Conservation (phyloP, 35 echinoderm and acorn worm species). For the Acanthaster planci region DNA sequence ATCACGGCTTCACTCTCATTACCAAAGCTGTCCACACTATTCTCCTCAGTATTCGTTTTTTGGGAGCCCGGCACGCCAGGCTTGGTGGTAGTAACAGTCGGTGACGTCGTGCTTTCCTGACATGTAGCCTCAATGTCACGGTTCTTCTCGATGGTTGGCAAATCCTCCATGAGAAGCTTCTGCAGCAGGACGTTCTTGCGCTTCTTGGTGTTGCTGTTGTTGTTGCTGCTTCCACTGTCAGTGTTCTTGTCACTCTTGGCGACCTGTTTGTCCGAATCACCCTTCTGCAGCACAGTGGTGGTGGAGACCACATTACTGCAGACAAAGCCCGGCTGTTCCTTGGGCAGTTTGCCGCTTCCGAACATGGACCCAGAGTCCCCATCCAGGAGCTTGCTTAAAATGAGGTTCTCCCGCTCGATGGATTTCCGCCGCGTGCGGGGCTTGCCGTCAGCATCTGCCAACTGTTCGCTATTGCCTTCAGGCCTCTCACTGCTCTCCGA, state of each 20-base stretch:
- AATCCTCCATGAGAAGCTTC: conserved; percentile 81
- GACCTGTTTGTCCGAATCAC: conserved; percentile 41
- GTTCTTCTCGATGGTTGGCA: conserved; percentile 41
- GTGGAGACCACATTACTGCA: conserved; percentile 85
- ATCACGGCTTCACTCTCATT: conserved; percentile 62
- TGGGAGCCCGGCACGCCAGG: conserved; percentile 34
- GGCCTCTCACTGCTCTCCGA: not conserved
- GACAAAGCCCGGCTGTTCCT: conserved; percentile 86
- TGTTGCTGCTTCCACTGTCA: not conserved
- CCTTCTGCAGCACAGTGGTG: conserved; percentile 55
- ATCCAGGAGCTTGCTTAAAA: conserved; percentile 73
- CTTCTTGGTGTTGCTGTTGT: conserved; percentile 38
- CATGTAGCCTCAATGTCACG: conserved; percentile 40
- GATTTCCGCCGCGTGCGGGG: not conserved
- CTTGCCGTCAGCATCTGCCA: conserved; percentile 14
- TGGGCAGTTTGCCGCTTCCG: conserved; percentile 69
- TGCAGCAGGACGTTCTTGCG: conserved; percentile 85
- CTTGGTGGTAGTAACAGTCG: conserved; percentile 84
- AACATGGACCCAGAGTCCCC: conserved; percentile 64
- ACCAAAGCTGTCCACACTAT: conserved; percentile 15
- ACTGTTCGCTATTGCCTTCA: not conserved
- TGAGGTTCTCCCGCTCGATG: conserved; percentile 20
- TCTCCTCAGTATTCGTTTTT: not conserved
- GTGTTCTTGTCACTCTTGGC: conserved; percentile 33
- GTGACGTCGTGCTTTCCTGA: conserved; percentile 79